Conservation (phyloP, 2,113 vertebrate species). For the Butorides virescens region DNA sequence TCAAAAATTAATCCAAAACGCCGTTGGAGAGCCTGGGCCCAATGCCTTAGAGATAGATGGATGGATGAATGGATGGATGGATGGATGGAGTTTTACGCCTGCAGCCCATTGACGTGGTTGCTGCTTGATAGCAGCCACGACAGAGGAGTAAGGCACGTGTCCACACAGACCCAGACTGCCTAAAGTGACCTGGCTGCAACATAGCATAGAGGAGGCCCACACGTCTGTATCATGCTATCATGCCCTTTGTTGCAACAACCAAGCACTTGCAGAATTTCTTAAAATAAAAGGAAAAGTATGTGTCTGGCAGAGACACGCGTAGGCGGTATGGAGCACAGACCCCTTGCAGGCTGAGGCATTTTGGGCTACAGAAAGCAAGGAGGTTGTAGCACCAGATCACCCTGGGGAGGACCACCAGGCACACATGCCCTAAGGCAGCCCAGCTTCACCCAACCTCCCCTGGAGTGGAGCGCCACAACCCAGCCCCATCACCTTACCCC, state of each 20-base stretch:
- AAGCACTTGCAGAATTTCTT: background rate
- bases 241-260: rapidly evolving
- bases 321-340: background rate
- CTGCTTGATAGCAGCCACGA: background rate
- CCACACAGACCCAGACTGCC: too few species aligned
- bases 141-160: background rate
- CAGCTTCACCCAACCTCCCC: background rate
- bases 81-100: background rate
- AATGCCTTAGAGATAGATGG: background rate
- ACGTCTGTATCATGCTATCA: rapidly evolving
- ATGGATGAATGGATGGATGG: background rate
- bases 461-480: background rate
- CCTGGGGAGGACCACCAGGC: background rate
- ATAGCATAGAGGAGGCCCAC: rapidly evolving
- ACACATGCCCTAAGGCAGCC: background rate
- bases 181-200: rapidly evolving
- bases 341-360: background rate
- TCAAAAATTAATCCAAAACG: background rate
- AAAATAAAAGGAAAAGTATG: background rate
- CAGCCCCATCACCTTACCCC: background rate
- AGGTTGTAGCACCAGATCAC: background rate
- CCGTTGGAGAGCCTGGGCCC: background rate
- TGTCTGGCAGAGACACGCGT: background rate
- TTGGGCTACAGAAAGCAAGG: background rate
- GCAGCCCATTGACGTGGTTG: rapidly evolving